phyloP scores from a whole-genome alignment of 2,888 invertebrate genomes.

The Agrotis segetum region DNA sequence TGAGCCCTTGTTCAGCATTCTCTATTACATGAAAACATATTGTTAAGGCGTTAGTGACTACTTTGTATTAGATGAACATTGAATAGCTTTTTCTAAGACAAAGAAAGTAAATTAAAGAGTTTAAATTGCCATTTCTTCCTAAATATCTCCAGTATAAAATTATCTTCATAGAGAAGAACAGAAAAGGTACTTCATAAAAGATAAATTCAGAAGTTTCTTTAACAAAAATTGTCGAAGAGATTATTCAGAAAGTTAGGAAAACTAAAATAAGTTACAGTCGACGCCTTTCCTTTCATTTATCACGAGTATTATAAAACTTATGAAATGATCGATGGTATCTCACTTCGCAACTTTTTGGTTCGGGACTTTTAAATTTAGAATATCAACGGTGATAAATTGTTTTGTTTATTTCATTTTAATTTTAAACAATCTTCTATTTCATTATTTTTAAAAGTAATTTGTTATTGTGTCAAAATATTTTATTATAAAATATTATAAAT shows the following conservation, averaged over 20 bases:
- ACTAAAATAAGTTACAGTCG: conserved; percentile 60
- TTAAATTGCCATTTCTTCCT: neutral
- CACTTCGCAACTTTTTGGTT: conserved; percentile 47
- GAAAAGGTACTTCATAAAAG: conserved; percentile 20
- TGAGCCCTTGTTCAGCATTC: neutral
- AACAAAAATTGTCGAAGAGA: conserved; percentile 36
- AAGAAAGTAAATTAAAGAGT: neutral
- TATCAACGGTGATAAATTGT: conserved; percentile 43
- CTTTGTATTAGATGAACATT: too few species aligned
- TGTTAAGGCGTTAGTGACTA: too few species aligned
- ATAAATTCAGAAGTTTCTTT: conserved; percentile 18
- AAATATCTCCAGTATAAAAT: neutral
- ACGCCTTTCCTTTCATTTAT: conserved; percentile 61
- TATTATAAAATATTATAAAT: too few species aligned
- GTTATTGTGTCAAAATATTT: too few species aligned
- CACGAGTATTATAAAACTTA: conserved; percentile 58
- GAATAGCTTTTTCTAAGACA: too few species aligned
- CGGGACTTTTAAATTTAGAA: conserved; percentile 46
- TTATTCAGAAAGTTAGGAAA: conserved; percentile 53
- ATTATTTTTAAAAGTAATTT: too few species aligned
- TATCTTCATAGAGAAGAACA: neutral
- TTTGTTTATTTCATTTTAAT: neutral
- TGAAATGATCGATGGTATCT: conserved; percentile 55
- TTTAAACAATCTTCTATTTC: neutral
- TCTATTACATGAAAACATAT: too few species aligned